Base-by-base conservation (phyloP, 2,797 vertebrate species). In the Podarcis siculus region DNA sequence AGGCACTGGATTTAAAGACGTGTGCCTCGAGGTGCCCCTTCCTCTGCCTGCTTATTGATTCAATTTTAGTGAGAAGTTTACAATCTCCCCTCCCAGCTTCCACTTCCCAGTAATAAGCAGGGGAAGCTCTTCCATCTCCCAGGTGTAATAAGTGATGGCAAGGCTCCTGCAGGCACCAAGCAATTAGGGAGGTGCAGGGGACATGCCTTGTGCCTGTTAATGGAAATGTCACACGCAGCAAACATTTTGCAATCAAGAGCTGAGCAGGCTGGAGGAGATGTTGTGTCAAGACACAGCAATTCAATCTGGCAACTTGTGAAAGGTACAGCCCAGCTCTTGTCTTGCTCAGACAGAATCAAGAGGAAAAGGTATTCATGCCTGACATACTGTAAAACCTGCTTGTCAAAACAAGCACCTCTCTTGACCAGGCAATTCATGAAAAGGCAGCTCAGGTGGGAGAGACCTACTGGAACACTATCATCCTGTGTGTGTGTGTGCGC, bases 191-290 rank as follows among this genome's bases (percentile, higher is more conserved):
- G n/a, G 32, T 17, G 66, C 78, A 23, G 15, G 3, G n/a, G 64
- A n/a, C 2, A 27, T 79, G 78, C n/a, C 45, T 35, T 32, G 1
- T 9, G 85, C 72, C 86, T 89, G 87, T 87, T 90, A 75, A 91
- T 73, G 90, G 94, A 87, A 92, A 94, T 69, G 91, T 90, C 94
- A 93, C 92, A 93, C 79, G 37, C 64, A 3, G 87, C 85, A 92
- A 90, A 93, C 85, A 67, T n/a, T 90, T 92, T 79, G 86, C 1
- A 3, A 90, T 89, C 64, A 76, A 79, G 84, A 86, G 0, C 0
- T 1, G 79, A 6, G 37, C 7, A 90, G 85, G 82, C 89, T 0
- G 0, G 84, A 17, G 1, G 86, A 86, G 91, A 79, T 0, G 0
- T 82, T 87, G 87, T 87, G 79, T 87, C 7, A 0, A 5, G 49